Evolutionary conservation across 2,888 invertebrate genomes (phyloP).

Genomic region (Physocephala rufipes): DNA sequence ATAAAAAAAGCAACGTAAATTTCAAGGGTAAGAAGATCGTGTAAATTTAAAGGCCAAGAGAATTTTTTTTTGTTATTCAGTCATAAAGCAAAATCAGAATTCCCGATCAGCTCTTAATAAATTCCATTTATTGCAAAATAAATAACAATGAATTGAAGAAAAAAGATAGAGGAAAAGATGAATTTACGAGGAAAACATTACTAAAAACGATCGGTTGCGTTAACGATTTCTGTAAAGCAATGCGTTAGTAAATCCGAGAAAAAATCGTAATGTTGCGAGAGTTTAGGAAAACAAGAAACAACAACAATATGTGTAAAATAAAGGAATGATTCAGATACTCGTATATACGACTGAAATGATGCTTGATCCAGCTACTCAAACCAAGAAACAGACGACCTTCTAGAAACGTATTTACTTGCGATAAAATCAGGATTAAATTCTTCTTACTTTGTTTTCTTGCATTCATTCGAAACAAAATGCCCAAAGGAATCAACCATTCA

Average conservation of each 20-base stretch:
- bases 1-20: constrained; percentile 10
- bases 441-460: no score
- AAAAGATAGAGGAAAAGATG: constrained; percentile 23
- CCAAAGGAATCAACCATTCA: background rate
- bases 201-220: constrained; percentile 20
- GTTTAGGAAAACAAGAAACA: no score
- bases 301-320: background rate
- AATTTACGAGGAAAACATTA: constrained; percentile 32
- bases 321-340: no score
- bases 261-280: no score
- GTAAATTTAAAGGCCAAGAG: background rate
- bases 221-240: background rate
- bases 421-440: constrained; percentile 29
- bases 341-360: no score
- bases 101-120: constrained; percentile 16
- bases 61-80: background rate
- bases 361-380: background rate
- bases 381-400: constrained; percentile 23
- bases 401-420: constrained; percentile 7
- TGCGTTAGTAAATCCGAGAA: constrained; percentile 6
- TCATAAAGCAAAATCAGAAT: background rate
- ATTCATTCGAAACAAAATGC: background rate
- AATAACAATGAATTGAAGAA: background rate
- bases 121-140: constrained; percentile 15
- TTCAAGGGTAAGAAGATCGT: constrained; percentile 8